Evolutionary conservation across 2,113 vertebrate genomes (phyloP).

Genomic region (Oreochromis niloticus): DNA sequence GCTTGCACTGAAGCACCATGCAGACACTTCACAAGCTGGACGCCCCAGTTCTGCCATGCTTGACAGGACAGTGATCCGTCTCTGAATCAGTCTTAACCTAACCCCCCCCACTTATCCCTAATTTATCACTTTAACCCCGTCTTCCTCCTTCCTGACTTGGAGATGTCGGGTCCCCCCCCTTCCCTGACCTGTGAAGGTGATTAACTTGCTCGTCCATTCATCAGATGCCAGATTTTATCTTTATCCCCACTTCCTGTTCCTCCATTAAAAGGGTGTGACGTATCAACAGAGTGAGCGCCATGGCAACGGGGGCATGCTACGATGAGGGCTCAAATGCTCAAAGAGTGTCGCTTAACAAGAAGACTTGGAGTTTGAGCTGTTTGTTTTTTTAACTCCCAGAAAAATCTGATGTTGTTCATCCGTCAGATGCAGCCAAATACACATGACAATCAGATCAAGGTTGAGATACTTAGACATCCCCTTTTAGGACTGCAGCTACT

Average conservation of each 20-base stretch:
- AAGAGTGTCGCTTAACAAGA: background rate
- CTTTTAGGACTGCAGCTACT: background rate
- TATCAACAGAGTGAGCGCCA: background rate
- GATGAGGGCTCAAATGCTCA: background rate
- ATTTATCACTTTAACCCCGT: conserved; percentile 50
- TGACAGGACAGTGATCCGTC: conserved; percentile 44
- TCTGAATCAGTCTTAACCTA: conserved; percentile 37
- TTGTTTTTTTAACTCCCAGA: background rate
- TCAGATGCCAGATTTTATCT: conserved; percentile 40
- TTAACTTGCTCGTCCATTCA: conserved; percentile 42
- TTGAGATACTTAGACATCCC: background rate
- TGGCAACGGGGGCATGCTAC: background rate
- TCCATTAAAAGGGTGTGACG: conserved; percentile 23
- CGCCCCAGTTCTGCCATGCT: conserved; percentile 44
- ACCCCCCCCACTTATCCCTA: conserved; percentile 44
- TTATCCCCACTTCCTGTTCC: conserved; percentile 27
- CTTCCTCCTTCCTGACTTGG: background rate
- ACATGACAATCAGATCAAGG: background rate
- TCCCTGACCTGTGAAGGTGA: conserved; percentile 10
- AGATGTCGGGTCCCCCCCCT: background rate
- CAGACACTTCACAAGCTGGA: conserved; percentile 56
- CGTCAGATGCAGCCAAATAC: background rate
- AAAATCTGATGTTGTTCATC: background rate
- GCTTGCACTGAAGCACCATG: conserved; percentile 32
- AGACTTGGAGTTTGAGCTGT: background rate